phyloP scores from a whole-genome alignment of 2,888 invertebrate genomes.

The Dermolepida albohirtum region DNA sequence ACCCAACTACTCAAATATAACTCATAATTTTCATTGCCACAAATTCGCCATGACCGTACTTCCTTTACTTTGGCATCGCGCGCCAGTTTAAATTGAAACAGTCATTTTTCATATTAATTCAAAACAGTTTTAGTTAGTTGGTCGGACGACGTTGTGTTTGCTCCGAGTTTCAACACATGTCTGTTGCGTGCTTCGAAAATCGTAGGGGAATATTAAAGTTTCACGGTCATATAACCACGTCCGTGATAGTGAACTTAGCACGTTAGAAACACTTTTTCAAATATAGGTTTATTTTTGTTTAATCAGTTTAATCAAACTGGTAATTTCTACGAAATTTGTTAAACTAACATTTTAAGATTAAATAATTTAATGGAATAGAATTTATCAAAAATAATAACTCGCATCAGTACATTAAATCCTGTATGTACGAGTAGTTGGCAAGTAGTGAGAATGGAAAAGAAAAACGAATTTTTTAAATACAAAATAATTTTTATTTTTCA shows the following conservation, averaged over 20 bases:
- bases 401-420: no score
- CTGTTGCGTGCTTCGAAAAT: conserved; percentile 27
- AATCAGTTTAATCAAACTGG: no score
- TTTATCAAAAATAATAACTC: no score
- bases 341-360: no score
- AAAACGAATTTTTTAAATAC: no score
- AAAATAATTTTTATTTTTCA: no score
- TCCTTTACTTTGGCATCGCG: conserved; percentile 53
- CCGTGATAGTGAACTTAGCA: neutral
- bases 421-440: no score
- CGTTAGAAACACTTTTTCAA: no score
- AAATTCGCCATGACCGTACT: conserved; percentile 59
- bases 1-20: conserved; percentile 53
- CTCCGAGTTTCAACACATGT: conserved; percentile 26
- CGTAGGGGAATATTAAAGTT: conserved; percentile 24
- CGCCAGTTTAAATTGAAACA: conserved; percentile 56
- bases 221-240: neutral
- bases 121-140: conserved; percentile 48
- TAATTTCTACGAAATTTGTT: no score
- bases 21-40: conserved; percentile 55
- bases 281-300: no score
- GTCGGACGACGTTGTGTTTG: conserved; percentile 14
- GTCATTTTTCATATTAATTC: conserved; percentile 61
- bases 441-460: no score
- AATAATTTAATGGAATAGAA: no score